Conservation (phyloP, 2,888 invertebrate species). For the Platycheirus albimanus region DNA sequence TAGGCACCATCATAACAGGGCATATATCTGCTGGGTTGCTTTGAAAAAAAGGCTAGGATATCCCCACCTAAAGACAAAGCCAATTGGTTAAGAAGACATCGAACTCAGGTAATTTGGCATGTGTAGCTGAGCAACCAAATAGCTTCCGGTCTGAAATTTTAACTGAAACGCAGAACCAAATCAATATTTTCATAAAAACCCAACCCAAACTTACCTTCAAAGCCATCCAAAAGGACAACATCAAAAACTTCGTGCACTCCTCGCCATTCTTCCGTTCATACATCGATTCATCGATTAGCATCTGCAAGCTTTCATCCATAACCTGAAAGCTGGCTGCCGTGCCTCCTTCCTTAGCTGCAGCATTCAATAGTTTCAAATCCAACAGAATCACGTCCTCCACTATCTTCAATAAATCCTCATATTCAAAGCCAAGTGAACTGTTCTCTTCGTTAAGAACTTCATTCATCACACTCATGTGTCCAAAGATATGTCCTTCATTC, state of each 20-base stretch:
- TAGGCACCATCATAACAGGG: too few species aligned
- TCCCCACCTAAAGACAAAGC: too few species aligned
- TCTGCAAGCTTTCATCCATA: slow-evolving; percentile 88
- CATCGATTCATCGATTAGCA: slow-evolving; percentile 84
- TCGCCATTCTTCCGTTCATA: slow-evolving; percentile 75
- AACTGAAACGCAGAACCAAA: too few species aligned
- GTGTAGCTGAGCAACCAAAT: too few species aligned
- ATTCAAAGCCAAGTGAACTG: slow-evolving; percentile 41
- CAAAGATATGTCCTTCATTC: slow-evolving; percentile 84
- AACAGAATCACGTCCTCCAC: slow-evolving; percentile 76
- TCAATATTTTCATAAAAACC: too few species aligned
- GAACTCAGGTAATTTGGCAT: too few species aligned
- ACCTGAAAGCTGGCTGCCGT: slow-evolving; percentile 89
- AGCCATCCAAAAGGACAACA: slow-evolving; percentile 91
- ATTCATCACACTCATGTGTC: slow-evolving; percentile 78
- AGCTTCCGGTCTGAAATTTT: too few species aligned
- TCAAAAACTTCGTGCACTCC: slow-evolving; percentile 85
- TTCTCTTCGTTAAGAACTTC: slow-evolving; percentile 76
- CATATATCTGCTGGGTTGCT: too few species aligned
- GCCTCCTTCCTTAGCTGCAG: slow-evolving; percentile 79
- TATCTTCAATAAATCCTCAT: slow-evolving; percentile 75
- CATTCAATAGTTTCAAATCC: slow-evolving; percentile 79
- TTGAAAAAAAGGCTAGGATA: too few species aligned
- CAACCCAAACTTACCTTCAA: slow-evolving; percentile 86
- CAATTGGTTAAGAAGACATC: too few species aligned